A percentile compares a stretch with the other conserved stretches of the same genome.
These are phyloP conservation scores for Numida meleagris DNA, from an alignment of 2,113 vertebrate species.

Conservation along the genomic window DNA sequence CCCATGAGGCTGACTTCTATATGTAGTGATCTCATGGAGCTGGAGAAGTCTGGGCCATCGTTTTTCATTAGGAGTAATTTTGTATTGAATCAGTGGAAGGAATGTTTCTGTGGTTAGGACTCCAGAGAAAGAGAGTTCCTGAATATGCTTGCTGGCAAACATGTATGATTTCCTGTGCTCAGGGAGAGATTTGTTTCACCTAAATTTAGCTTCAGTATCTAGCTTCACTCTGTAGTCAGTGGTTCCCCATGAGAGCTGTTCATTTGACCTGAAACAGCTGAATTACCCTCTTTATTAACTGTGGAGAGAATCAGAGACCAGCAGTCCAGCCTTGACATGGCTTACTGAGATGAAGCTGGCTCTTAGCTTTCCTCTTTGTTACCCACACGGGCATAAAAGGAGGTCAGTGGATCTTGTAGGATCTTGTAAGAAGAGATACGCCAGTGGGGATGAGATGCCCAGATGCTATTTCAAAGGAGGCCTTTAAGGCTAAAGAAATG, in stretches of 20 bases:
- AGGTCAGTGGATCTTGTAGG: neutral
- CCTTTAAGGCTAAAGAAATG: neutral
- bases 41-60: neutral
- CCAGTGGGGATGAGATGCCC: no score
- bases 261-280: slow-evolving; percentile 14
- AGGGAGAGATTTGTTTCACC: slow-evolving; percentile 39
- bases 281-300: slow-evolving; percentile 30
- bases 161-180: neutral
- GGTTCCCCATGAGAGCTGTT: neutral
- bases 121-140: neutral
- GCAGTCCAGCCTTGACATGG: neutral
- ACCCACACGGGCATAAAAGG: accelerated
- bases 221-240: neutral
- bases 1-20: neutral
- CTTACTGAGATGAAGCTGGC: neutral
- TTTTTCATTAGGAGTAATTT: slow-evolving; percentile 31
- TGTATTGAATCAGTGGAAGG: neutral
- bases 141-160: slow-evolving; percentile 7
- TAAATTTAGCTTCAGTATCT: slow-evolving; percentile 24
- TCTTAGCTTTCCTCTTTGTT: neutral
- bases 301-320: neutral
- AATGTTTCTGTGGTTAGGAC: slow-evolving; percentile 18
- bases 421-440: neutral
- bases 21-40: neutral
- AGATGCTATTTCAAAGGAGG: neutral